These are phyloP conservation scores for Drosophila pseudoananassae DNA, from an alignment of 1,140 invertebrate species.

Conservation along the genomic window DNA sequence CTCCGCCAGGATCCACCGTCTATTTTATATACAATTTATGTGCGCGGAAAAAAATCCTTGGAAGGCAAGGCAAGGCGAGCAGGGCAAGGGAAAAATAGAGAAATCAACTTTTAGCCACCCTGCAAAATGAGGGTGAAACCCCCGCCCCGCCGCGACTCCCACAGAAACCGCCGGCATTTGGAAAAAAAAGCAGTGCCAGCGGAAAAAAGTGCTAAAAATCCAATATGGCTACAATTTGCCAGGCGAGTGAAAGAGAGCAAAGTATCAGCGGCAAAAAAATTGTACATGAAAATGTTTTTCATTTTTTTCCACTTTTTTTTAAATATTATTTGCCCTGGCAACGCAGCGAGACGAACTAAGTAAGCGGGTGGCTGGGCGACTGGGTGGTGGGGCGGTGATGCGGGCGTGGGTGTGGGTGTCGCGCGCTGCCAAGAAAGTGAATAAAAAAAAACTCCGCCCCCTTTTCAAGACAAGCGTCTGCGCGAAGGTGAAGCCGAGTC, in stretches of 20 bases:
- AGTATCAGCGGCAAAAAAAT: conserved; percentile 26
- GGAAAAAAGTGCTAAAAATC: conserved; percentile 75
- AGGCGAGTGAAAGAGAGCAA: conserved; percentile 15
- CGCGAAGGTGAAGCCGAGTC: conserved; percentile 65
- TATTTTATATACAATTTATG: conserved; percentile 60
- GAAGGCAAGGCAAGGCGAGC: conserved; percentile 5
- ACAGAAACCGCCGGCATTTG: conserved; percentile 76
- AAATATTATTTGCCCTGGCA: conserved; percentile 68
- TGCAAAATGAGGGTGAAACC: conserved; percentile 64
- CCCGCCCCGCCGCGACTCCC: conserved; percentile 32
- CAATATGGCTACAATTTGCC: conserved; percentile 82
- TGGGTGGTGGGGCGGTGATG: neutral
- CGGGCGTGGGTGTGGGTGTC: conserved; percentile 38
- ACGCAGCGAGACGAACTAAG: conserved; percentile 59
- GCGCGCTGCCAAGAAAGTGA: conserved; percentile 41
- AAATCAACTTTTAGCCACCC: conserved; percentile 59
- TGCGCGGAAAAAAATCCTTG: conserved; percentile 17
- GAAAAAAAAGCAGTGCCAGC: conserved; percentile 11
- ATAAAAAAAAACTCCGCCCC: conserved; percentile 83
- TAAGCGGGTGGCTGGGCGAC: conserved; percentile 24
- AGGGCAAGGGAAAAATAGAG: conserved; percentile 23
- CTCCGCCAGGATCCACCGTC: conserved; percentile 18
- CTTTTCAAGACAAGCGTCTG: conserved; percentile 82
- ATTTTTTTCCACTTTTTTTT: conserved; percentile 36
- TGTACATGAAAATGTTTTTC: conserved; percentile 45